Evolutionary conservation across 2,113 vertebrate species (phyloP).

Genomic region (Scomber colias): DNA sequence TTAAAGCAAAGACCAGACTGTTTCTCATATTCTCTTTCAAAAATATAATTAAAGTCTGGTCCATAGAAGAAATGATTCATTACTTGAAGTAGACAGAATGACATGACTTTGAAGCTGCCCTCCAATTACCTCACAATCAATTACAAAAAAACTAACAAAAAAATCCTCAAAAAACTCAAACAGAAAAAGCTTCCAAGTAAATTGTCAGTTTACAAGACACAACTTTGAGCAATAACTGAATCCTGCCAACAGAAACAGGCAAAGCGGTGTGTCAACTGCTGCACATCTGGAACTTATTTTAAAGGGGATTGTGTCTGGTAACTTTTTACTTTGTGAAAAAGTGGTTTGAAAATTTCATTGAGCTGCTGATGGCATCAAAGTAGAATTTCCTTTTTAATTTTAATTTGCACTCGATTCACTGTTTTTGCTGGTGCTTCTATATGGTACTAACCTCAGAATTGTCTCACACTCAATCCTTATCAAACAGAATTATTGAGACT

Average conservation of each 20-base stretch:
- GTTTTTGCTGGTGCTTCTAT: neutral
- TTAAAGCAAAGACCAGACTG: slow-evolving; percentile 17
- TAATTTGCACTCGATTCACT: neutral
- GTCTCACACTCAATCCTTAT: neutral
- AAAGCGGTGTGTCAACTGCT: slow-evolving; percentile 25
- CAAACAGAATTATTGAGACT: neutral
- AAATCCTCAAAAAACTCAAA: neutral
- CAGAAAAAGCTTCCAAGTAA: slow-evolving; percentile 26
- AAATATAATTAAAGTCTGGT: slow-evolving; percentile 28
- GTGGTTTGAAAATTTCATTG: slow-evolving; percentile 12
- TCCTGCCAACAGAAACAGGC: slow-evolving; percentile 41
- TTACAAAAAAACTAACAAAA: slow-evolving; percentile 28
- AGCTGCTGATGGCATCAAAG: neutral
- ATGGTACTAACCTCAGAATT: neutral
- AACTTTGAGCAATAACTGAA: slow-evolving; percentile 38
- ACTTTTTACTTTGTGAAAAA: slow-evolving; percentile 5
- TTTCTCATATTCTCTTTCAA: neutral
- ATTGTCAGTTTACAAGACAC: slow-evolving; percentile 59
- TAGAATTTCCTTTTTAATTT: neutral
- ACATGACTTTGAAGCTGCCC: slow-evolving; percentile 53
- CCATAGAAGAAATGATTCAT: slow-evolving; percentile 26
- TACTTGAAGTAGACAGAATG: slow-evolving; percentile 27
- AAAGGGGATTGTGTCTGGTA: neutral
- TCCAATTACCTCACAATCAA: slow-evolving; percentile 55
- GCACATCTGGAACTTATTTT: slow-evolving; percentile 53